Percentiles rank a stretch among this genome's conserved stretches.
These are phyloP conservation scores for Rhinoraja longicauda DNA, from an alignment of 2,797 vertebrate genomes.

Conservation along the genomic window DNA sequence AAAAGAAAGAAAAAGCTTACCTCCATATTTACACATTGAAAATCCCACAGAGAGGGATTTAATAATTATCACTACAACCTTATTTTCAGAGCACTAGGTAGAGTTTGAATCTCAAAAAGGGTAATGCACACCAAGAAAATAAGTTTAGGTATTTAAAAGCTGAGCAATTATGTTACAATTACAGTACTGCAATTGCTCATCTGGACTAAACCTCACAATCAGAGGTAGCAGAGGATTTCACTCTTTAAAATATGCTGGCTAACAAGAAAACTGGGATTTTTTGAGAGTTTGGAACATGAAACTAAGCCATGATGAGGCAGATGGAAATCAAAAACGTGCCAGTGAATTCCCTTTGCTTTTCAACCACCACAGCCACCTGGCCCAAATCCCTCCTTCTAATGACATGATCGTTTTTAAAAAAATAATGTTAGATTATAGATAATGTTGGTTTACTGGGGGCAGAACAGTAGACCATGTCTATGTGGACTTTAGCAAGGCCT, in stretches of 20 bases:
- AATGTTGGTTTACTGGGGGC: too few relatives aligned
- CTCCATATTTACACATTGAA: neutral
- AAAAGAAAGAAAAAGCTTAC: slow-evolving; percentile 42
- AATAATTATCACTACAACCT: neutral
- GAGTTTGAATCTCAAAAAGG: neutral
- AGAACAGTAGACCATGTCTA: too few relatives aligned
- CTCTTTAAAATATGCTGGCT: neutral
- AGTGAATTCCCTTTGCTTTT: too few relatives aligned
- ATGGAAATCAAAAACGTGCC: neutral
- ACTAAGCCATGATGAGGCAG: neutral
- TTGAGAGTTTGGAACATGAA: neutral
- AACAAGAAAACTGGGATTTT: neutral
- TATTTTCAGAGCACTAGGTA: neutral
- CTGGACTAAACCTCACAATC: neutral
- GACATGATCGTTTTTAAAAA: too few relatives aligned
- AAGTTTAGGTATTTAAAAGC: neutral
- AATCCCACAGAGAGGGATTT: slow-evolving; percentile 17
- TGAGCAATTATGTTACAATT: neutral
- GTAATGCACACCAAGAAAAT: neutral
- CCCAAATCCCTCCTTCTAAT: neutral
- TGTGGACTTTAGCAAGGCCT: too few relatives aligned
- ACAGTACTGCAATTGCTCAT: too few relatives aligned
- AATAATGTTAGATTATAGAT: too few relatives aligned
- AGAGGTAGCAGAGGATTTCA: neutral
- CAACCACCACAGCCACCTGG: neutral